Percentiles rank a stretch among this genome's conserved stretches.
Conservation (phyloP, 2,888 invertebrate species). For the Nymphalis polychloros region DNA sequence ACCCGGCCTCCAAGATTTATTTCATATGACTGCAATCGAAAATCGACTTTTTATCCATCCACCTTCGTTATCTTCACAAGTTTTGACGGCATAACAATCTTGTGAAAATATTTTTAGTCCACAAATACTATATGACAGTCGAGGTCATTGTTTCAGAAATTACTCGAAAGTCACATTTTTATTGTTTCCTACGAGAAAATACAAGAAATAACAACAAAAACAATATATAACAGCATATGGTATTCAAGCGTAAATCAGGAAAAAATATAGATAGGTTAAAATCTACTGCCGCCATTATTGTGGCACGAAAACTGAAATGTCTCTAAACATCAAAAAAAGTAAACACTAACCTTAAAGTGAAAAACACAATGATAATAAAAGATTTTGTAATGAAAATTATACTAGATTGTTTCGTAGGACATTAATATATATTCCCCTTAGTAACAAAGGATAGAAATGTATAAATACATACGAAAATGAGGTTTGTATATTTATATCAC, state of each 20-base stretch:
- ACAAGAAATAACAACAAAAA: constrained; percentile 61
- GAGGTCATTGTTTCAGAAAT: constrained; percentile 78
- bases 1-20: constrained; percentile 72
- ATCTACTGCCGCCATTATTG: constrained; percentile 81
- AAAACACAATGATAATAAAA: constrained; percentile 43
- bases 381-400: constrained; percentile 35
- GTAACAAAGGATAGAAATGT: constrained; percentile 71
- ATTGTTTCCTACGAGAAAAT: constrained; percentile 65
- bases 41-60: constrained; percentile 70
- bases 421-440: constrained; percentile 53
- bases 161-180: constrained; percentile 65
- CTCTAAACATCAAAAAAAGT: constrained; percentile 79
- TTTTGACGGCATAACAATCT: constrained; percentile 65
- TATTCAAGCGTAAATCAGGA: constrained; percentile 53
- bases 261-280: constrained; percentile 75
- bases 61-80: constrained; percentile 62
- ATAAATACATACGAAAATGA: constrained; percentile 72
- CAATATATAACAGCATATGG: constrained; percentile 45
- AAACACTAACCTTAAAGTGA: constrained; percentile 69
- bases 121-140: constrained; percentile 72
- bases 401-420: constrained; percentile 28
- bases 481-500: constrained; percentile 68
- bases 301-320: constrained; percentile 78
- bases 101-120: constrained; percentile 76
- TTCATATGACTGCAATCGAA: constrained; percentile 79